These are phyloP conservation scores for Agriopis aurantiaria DNA, from an alignment of 2,888 invertebrate genomes.

Conservation along the genomic window DNA sequence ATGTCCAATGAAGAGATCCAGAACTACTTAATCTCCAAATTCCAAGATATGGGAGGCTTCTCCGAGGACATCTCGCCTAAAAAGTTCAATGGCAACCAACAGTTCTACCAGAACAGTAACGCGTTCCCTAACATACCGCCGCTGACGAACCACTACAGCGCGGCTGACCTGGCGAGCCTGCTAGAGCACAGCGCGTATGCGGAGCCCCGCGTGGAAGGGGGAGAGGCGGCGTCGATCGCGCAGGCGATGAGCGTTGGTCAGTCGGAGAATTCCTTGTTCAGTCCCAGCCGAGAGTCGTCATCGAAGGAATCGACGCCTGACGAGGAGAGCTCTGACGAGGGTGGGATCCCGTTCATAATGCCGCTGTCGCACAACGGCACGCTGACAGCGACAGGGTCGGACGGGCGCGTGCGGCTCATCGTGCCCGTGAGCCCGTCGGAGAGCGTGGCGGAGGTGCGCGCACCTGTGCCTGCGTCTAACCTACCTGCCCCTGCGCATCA, in stretches of 20 bases:
- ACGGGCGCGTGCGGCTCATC: conserved; percentile 87
- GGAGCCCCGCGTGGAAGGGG: conserved; percentile 59
- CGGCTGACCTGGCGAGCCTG: conserved; percentile 67
- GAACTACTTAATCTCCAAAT: conserved; percentile 73
- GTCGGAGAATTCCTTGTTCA: conserved; percentile 71
- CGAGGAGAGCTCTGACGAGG: conserved; percentile 73
- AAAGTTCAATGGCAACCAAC: conserved; percentile 66
- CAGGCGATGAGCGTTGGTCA: conserved; percentile 75
- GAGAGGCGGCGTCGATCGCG: conserved; percentile 56
- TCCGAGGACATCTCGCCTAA: conserved; percentile 54
- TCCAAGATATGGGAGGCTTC: conserved; percentile 70
- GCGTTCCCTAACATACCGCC: conserved; percentile 80
- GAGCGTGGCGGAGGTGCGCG: conserved; percentile 66
- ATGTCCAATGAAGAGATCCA: conserved; percentile 79
- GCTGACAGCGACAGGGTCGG: conserved; percentile 87
- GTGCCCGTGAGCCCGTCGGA: conserved; percentile 87
- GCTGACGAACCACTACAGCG: conserved; percentile 70
- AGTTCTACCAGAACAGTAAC: conserved; percentile 75
- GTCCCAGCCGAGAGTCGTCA: conserved; percentile 76
- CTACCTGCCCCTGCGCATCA: conserved; percentile 71
- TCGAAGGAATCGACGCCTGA: conserved; percentile 79
- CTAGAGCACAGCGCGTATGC: conserved; percentile 62
- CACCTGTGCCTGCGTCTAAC: conserved; percentile 46
- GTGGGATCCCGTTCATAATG: conserved; percentile 87
- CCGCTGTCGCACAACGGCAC: conserved; percentile 89